Evolutionary conservation across 2,113 vertebrate genomes (phyloP), one percentile per base, ranked within the genome.

Genomic region (Clarias gariepinus): DNA sequence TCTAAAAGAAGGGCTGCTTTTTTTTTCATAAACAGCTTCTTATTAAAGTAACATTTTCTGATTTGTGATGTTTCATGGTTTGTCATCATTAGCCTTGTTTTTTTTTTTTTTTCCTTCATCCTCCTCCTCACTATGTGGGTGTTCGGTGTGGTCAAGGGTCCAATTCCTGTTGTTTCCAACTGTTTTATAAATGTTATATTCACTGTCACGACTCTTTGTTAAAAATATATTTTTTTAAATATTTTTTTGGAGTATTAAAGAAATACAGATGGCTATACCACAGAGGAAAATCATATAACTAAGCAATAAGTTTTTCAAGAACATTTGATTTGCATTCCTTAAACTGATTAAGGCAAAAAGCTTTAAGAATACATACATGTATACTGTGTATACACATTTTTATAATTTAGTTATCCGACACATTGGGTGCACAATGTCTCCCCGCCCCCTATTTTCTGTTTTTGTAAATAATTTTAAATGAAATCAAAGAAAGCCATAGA

Each of bases 91-190:
- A 79, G 77, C 18, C 28, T 30, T 0, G 55, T 28, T 55, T 33
- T 79, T 28, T 23, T 6, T 77, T n/a, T 77, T 30, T 78, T 28
- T 23, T 3, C 7, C 25, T 79, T 3, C 55, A 33, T 4, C 77
- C 11, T 58, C 78, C 78, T 80, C 78, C 78, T 80, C 57, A 60
- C 18, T 36, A 28, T 80, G 78, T 80, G 78, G 78, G 78, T 80
- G 52, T 23, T 41, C 53, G 12, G 77, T 80, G 55, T 80, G 28
- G 57, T 60, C 57, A 80, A 80, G 57, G 30, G 78, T 80, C 57
- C 78, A 80, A 21, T 60, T 80, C 30, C 18, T 60, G 78, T 55
- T 28, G 28, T 23, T 80, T 33, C n/a, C 55, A 58, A 80, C 19
- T 33, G 28, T 60, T 80, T 79, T n/a, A 79, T 30, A 55, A n/a